phyloP scores from a whole-genome alignment of 2,113 vertebrate species.

The Pseudorectes ferrugineus region DNA sequence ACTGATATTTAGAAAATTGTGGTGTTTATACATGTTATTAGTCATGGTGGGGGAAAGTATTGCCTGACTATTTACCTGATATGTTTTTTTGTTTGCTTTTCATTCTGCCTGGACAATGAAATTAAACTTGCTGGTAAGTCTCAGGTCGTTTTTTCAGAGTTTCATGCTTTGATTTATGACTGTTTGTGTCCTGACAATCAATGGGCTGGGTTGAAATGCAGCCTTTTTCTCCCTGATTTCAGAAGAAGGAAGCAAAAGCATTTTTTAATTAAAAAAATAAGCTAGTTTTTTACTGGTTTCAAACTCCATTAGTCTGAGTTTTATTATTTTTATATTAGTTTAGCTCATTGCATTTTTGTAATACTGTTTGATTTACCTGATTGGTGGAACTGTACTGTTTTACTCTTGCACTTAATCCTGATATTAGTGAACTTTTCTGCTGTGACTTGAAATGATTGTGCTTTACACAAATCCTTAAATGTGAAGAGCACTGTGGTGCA shows the following conservation, averaged over 20 bases:
- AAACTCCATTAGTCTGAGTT: not conserved
- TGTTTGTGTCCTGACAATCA: not conserved
- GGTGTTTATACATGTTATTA: not conserved
- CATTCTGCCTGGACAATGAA: not conserved
- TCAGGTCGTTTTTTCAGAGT: not conserved
- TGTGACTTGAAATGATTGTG: not conserved
- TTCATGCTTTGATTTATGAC: not conserved
- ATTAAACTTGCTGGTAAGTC: not conserved
- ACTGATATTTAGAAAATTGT: not conserved
- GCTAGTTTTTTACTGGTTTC: not conserved
- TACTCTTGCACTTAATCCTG: not conserved
- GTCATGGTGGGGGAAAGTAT: not conserved
- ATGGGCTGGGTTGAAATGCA: not conserved
- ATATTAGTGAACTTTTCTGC: not conserved
- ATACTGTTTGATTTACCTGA: not conserved
- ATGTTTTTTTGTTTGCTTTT: not conserved
- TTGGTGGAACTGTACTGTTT: not conserved
- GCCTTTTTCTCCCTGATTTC: not conserved
- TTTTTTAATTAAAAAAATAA: not conserved
- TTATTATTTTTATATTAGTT: not conserved
- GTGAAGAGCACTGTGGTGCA: rapidly evolving
- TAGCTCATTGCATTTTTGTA: not conserved
- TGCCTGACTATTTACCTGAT: not conserved
- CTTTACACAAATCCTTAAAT: not conserved
- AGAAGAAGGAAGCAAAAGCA: not conserved